Evolutionary conservation across 2,797 vertebrate genomes (phyloP).

Genomic region (Clarias platycephalus): DNA sequence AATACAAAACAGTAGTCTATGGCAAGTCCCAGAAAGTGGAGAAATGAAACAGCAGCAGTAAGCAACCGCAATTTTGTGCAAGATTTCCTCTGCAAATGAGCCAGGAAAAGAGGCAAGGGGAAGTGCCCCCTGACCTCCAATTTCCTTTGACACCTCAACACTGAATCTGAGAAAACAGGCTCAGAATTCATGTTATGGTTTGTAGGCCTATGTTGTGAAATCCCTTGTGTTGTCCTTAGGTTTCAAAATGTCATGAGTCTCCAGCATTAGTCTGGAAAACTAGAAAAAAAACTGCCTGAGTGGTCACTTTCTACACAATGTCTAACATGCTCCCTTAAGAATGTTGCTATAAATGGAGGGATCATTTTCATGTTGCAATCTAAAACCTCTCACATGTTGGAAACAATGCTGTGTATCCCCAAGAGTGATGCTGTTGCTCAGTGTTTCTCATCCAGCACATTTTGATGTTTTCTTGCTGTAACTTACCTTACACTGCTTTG

Average conservation of each 20-base stretch:
- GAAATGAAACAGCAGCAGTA: slow-evolving; percentile 41
- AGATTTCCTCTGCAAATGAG: slow-evolving; percentile 47
- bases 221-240: background rate
- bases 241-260: background rate
- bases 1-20: background rate
- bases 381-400: slow-evolving; percentile 1
- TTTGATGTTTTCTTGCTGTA: background rate
- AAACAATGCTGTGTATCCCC: slow-evolving; percentile 8
- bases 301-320: background rate
- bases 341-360: slow-evolving; percentile 23
- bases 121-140: slow-evolving; percentile 42
- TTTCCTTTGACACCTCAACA: slow-evolving; percentile 28
- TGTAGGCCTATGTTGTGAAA: background rate
- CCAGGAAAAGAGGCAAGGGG: slow-evolving; percentile 41
- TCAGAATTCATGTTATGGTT: slow-evolving; percentile 27
- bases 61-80: slow-evolving; percentile 55
- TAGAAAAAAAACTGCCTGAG: background rate
- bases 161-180: slow-evolving; percentile 26
- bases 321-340: slow-evolving; percentile 3
- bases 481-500: background rate
- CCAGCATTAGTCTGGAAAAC: background rate
- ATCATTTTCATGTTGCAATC: slow-evolving; percentile 15
- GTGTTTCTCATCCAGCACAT: background rate
- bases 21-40: background rate
- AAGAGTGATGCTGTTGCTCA: background rate